Evolutionary conservation across 2,113 vertebrate genomes (phyloP).

Genomic region (Euleptes europaea): DNA sequence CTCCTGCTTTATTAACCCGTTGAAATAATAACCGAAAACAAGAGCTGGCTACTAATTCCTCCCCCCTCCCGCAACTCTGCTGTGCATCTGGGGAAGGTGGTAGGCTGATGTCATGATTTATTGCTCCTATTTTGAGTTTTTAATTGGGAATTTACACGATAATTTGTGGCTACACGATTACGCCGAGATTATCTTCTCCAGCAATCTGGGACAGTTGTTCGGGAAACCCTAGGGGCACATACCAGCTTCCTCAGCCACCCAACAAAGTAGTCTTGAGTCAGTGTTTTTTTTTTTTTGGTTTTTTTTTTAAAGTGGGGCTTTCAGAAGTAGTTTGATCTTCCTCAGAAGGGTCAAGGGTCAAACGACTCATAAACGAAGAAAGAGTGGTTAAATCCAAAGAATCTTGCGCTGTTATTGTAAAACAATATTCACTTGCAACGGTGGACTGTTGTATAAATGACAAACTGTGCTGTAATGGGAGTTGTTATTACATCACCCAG

Average conservation of each 20-base stretch:
- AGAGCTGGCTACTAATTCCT: slow-evolving; percentile 35
- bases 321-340: slow-evolving; percentile 83
- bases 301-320: slow-evolving; percentile 73
- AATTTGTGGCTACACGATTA: slow-evolving; percentile 66
- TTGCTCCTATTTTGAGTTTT: slow-evolving; percentile 67
- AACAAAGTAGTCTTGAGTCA: slow-evolving; percentile 60
- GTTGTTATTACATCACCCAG: slow-evolving; percentile 74
- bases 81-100: slow-evolving; percentile 29
- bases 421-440: slow-evolving; percentile 75
- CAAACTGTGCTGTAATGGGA: slow-evolving; percentile 67
- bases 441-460: slow-evolving; percentile 79
- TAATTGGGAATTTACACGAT: slow-evolving; percentile 69
- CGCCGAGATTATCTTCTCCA: slow-evolving; percentile 73
- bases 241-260: slow-evolving; percentile 79
- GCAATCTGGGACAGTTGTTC: slow-evolving; percentile 71
- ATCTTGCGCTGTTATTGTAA: slow-evolving; percentile 80
- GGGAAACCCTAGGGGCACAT: slow-evolving; percentile 74
- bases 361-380: slow-evolving; percentile 83
- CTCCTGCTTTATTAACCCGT: slow-evolving; percentile 15
- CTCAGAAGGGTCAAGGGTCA: slow-evolving; percentile 78
- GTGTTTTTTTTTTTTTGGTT: slow-evolving; percentile 48
- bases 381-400: slow-evolving; percentile 80
- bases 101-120: slow-evolving; percentile 57
- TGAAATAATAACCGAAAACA: slow-evolving; percentile 20
- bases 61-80: neutral